Conservation (phyloP, 2,888 invertebrate species). For the Netelia melanura region DNA sequence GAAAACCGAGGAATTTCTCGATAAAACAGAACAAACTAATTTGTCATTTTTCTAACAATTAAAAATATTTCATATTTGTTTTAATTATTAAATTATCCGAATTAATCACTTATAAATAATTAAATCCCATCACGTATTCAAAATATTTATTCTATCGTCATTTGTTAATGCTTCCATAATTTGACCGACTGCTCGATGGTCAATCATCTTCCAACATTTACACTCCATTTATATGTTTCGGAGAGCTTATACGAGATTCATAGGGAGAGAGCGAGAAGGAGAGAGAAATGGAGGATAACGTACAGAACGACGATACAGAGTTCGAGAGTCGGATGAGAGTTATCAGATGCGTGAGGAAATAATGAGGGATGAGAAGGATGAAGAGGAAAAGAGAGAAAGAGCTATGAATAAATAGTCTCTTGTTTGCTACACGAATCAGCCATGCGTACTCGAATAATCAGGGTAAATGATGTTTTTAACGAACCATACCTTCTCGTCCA, state of each 20-base stretch:
- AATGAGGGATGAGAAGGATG: slow-evolving; percentile 22
- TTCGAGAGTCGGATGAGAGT: slow-evolving; percentile 23
- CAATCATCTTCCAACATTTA: slow-evolving; percentile 66
- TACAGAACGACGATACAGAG: background rate
- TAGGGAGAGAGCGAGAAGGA: background rate
- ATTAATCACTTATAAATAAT: background rate
- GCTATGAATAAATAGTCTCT: slow-evolving; percentile 55
- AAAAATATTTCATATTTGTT: background rate
- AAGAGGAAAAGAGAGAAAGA: slow-evolving; percentile 35
- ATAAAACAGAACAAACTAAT: background rate
- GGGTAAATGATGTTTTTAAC: slow-evolving; percentile 74
- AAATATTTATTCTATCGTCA: too few relatives aligned
- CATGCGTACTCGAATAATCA: slow-evolving; percentile 71
- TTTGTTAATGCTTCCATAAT: too few relatives aligned
- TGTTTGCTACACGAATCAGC: slow-evolving; percentile 67
- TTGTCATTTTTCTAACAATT: background rate
- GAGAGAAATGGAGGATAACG: background rate
- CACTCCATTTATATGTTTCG: slow-evolving; percentile 60
- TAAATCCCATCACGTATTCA: slow-evolving; percentile 9
- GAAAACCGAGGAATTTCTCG: background rate
- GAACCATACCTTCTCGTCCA: slow-evolving; percentile 30
- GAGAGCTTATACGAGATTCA: slow-evolving; percentile 29
- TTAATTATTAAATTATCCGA: too few relatives aligned
- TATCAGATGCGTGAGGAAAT: slow-evolving; percentile 56
- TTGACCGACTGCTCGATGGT: slow-evolving; percentile 51